Base-by-base conservation (phyloP, 2,113 vertebrate species). In the Morone saxatilis region DNA sequence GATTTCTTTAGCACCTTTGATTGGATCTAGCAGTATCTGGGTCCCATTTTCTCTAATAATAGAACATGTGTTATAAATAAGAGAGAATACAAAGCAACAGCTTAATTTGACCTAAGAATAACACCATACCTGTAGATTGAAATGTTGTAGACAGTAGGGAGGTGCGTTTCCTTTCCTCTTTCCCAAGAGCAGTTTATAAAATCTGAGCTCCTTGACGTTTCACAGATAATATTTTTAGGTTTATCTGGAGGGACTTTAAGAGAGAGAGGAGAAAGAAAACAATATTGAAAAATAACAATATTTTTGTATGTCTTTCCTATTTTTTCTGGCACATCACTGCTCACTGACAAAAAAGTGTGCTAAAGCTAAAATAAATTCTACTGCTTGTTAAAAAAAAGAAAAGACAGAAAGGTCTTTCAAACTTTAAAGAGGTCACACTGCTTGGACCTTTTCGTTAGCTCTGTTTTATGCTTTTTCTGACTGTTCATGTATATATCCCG, bases 241-340 rank as follows among this genome's bases (percentile, higher is more conserved):
- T 93, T 92, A 38, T 89, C 91, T 85, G 95, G 95, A 62, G 91
- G 90, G 25, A 88, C 94, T 95, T 81, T 0, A 53, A 6, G 20
- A 2, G 43, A 31, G 31, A 31, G 1, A 50, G 7, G 7, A 0
- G 25, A 43, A 17, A 7, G 2, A 7, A 57, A 36, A 71, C 6
- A 20, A 67, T 54, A 43, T 2, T 50, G 19, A 72, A 38, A n/a
- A 51, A 56, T 1, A 40, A 19, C 3, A 3, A 6, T 22, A 40
- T 63, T 80, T 65, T 31, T 36, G 17, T 22, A 31, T 43, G 8
- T 63, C 3, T 31, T 45, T 11, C 36, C 36, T 36, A 1, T 48
- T 22, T 48, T 36, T 48, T 36, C 38, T 31, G 20, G 20, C 38
- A 22, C 47, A 22, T 3, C 51, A 51, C 17, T 7, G 20, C 48